phyloP scores from a whole-genome alignment of 2,888 invertebrate genomes.

The Periphyllus acericola region DNA sequence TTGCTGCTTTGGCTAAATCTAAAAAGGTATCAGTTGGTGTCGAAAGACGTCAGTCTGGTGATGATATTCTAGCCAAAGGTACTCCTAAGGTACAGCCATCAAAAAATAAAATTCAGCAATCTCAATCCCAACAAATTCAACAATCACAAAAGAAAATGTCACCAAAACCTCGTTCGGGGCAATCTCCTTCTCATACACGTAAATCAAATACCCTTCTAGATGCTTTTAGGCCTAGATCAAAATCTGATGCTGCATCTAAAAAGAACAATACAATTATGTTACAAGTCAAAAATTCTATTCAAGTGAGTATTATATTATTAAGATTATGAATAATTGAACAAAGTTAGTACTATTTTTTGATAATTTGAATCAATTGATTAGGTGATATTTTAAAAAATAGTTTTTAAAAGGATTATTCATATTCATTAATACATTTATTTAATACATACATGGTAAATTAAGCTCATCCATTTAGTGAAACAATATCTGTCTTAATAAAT shows the following conservation, averaged over 20 bases:
- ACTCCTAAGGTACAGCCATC: constrained; percentile 52
- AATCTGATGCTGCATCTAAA: constrained; percentile 77
- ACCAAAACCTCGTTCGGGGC: constrained; percentile 63
- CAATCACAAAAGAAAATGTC: constrained; percentile 46
- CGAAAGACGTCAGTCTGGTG: constrained; percentile 64
- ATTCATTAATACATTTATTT: too few relatives aligned
- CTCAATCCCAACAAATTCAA: constrained; percentile 42
- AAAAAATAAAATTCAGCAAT: constrained; percentile 57
- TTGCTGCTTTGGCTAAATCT: constrained; percentile 58
- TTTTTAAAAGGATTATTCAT: too few relatives aligned
- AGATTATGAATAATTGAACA: too few relatives aligned
- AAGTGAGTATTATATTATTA: constrained; percentile 69
- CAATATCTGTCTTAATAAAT: too few relatives aligned
- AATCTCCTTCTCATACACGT: constrained; percentile 62
- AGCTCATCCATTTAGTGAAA: too few relatives aligned
- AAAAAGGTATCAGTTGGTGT: constrained; percentile 61
- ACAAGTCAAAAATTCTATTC: constrained; percentile 85
- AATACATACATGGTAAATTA: too few relatives aligned
- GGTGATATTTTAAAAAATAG: too few relatives aligned
- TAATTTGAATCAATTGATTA: too few relatives aligned
- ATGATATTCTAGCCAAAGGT: constrained; percentile 63
- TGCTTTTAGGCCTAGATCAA: constrained; percentile 81
- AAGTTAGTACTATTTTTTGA: too few relatives aligned
- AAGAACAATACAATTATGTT: constrained; percentile 77
- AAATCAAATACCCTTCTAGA: constrained; percentile 71